These are phyloP conservation scores for Miniopterus natalensis DNA, from an alignment of 2,113 vertebrate species.

Conservation along the genomic window DNA sequence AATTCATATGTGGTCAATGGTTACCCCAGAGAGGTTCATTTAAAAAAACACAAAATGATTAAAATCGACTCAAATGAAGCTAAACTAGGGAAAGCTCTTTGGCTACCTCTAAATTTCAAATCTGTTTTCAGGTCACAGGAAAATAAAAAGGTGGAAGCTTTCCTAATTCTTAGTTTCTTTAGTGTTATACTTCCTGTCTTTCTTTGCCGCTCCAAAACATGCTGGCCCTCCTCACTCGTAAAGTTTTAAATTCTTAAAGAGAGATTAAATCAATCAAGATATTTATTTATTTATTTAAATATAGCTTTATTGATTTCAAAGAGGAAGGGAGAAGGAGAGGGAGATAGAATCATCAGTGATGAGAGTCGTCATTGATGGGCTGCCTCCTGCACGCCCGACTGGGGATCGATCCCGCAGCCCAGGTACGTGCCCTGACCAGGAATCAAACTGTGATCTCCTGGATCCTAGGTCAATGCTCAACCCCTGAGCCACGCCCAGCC, in stretches of 20 bases:
- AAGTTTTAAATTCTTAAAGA: neutral
- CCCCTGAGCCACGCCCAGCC: no score
- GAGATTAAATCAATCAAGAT: neutral
- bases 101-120: neutral
- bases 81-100: neutral
- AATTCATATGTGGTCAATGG: neutral
- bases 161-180: neutral
- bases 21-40: neutral
- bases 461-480: no score
- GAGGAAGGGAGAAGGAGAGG: no score
- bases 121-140: slow-evolving; percentile 22
- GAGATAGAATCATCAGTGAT: no score
- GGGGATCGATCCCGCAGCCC: no score
- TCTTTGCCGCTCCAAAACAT: neutral
- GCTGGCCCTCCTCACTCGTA: neutral
- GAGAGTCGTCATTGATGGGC: no score
- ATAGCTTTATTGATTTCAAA: no score
- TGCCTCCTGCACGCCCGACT: no score
- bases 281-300: no score
- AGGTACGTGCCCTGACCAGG: no score
- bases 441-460: no score
- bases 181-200: neutral
- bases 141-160: neutral
- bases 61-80: neutral
- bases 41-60: neutral